Evolutionary conservation across 2,113 vertebrate species (phyloP), one percentile per base, ranked within the genome.

Genomic region (Scalopus aquaticus): DNA sequence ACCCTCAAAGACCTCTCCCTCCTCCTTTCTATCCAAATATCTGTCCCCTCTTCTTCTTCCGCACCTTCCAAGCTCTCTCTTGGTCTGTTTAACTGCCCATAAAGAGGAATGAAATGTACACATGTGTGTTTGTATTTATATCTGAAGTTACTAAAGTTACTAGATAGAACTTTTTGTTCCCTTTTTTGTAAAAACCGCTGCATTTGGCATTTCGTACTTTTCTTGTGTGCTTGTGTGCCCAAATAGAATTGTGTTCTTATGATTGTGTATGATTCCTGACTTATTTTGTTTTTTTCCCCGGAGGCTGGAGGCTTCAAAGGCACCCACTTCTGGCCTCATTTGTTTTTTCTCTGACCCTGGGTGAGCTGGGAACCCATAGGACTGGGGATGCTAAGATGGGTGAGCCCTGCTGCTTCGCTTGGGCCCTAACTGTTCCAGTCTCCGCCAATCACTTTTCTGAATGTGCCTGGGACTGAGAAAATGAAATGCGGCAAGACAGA

Each of bases 121-220:
- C 30, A 32, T 13, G 39, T 67, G 15, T 60, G 20, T 86, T 83
- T 78, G 19, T 62, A 16, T 85, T 46, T 96, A 37, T 49, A 37
- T 73, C 77, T 76, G 35, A 95, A 70, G 49, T 91, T 73, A 51
- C 56, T 60, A 30, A 42, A 77, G 77, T 93, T 69, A 72, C 80
- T 22, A 44, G 60, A 6, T 32, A 76, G 35, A 82, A 37, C 11
- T 76, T 89, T 93, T 26, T 10, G 60, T 88, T 88, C 58, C 62
- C 20, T 20, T 79, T 92, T 86, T 65, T n/a, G 60, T 32, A 46
- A 42, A 77, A 94, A 58, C 49, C 76, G 69, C n/a, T 56, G 35
- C 56, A 39, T 42, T 78, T 24, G 69, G 26, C 26, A 39, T 92
- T 88, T 93, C 28, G 3, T 1, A 2, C 9, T 77, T 72, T 90